Percentiles rank a stretch among this genome's conserved stretches.
Evolutionary conservation across 2,113 vertebrate species (phyloP).

Genomic region (Leucoraja erinaceus): DNA sequence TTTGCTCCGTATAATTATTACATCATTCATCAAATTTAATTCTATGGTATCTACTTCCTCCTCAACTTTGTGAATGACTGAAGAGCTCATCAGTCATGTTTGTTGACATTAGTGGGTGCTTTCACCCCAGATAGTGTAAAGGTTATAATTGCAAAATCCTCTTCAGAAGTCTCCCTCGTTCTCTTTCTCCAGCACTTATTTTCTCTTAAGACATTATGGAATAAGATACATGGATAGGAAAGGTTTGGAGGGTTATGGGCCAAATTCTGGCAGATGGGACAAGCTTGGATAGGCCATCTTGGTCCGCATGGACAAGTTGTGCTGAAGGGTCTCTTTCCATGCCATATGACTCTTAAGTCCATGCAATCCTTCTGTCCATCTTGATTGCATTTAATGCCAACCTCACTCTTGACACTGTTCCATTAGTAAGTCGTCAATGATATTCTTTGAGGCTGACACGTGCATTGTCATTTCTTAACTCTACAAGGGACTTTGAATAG

Average conservation of each 20-base stretch:
- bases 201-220: not conserved
- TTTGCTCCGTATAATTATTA: not conserved
- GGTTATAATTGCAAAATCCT: not conserved
- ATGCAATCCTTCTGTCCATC: not conserved
- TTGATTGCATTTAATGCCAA: not conserved
- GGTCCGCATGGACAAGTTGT: too few species aligned
- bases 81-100: not conserved
- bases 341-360: too few species aligned
- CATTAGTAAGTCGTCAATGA: not conserved
- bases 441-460: not conserved
- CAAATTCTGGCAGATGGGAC: too few species aligned
- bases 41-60: not conserved
- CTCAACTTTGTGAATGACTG: not conserved
- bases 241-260: too few species aligned
- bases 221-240: not conserved
- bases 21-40: not conserved
- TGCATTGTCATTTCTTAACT: not conserved
- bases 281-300: too few species aligned
- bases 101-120: not conserved
- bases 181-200: not conserved
- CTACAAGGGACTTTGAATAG: not conserved
- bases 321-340: too few species aligned
- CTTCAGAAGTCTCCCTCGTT: not conserved
- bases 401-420: not conserved
- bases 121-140: not conserved